Evolutionary conservation across 35 echinoderm and acorn worm genomes (phyloP), one percentile per base, ranked within the genome.

Genomic region (Acanthaster planci): DNA sequence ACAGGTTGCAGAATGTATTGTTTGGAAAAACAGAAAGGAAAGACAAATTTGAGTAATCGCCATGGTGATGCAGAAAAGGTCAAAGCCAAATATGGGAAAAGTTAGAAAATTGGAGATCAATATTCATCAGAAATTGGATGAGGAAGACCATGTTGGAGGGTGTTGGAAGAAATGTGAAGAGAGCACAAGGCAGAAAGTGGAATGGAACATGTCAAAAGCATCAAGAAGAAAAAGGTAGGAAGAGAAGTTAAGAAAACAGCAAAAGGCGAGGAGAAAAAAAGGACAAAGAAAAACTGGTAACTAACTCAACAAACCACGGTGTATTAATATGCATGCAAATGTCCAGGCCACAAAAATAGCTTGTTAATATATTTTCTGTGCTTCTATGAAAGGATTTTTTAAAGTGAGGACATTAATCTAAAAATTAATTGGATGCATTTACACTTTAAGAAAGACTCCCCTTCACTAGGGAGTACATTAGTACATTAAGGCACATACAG

Each of bases 301-400:
- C 22, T 26, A 31, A 72, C 64, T 72, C 56, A 72, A 72, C 64
- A 35, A 72, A 72, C 60, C 23, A 72, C 30, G 26, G 22, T 72
- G 29, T 30, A 72, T 72, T 72, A 14, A 31, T 10, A 31, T 21
- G 26, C 22, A 72, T 31, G 22, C 64, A 72, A 72, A 31, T 7
- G 64, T 72, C 3, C 14, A 21, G 27, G 34, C 26, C 14, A 26
- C 26, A 72, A 72, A 72, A 10, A 34, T 12, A 34, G 30, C 64
- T 72, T 26, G 64, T 31, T 72, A 72, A 34, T 72, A 26, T 72
- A n/a, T 26, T 19, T 36, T 35, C 64, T 34, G 23, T 72, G 23
- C 64, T 26, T 23, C 22, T 26, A 72, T 34, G 14, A 29, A 31
- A 14, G 30, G 2, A 26, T 31, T 16, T 26, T 29, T 67, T 22